Evolutionary conservation across 2,113 vertebrate genomes (phyloP), one percentile per base, ranked within the genome.

Genomic region (Struthidea cinerea): DNA sequence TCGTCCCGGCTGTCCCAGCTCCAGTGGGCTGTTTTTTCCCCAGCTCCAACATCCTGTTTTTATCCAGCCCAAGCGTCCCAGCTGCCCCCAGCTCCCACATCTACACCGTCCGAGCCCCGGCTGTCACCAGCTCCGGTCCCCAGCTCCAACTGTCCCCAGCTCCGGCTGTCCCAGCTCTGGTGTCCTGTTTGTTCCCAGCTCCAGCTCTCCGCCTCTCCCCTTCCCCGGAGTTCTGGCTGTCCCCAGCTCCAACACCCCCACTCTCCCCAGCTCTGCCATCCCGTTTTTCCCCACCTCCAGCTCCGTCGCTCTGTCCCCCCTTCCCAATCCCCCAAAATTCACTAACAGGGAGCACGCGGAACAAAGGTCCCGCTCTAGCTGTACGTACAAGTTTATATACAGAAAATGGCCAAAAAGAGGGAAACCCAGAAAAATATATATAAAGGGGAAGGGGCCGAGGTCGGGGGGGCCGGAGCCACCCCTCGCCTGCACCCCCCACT

Each of bases 301-400:
- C 35, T 32, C 50, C 10, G 1, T 28, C 3, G 3, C 27, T 33
- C 56, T 11, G 30, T 41, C 37, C 35, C 41, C 19, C 74, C 96
- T 47, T 9, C 55, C 68, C 20, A 81, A 89, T 93, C 95, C 96
- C 95, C 94, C 35, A 94, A 78, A 87, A 93, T 97, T 78, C 95
- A 97, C 97, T 94, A 94, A 86, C 23, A 6, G 41, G 94, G 93
- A 94, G 33, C 87, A 88, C 97, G 76, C 49, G 77, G 95, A 39
- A 64, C 60, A 18, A 75, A 64, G 3, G 12, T 30, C 12, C 44
- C 44, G 12, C 35, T 89, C 86, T 91, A 76, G 16, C 19, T 78
- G 97, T 94, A 97, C 94, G 94, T 95, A 95, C 95, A 96, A 96
- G 95, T 96, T 95, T 98, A 97, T 98, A 94, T 98, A 98, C 98